Percentiles rank a stretch among this genome's conserved stretches.
Evolutionary conservation across 2,113 vertebrate species (phyloP).

Genomic region (Nansenia antarctica): DNA sequence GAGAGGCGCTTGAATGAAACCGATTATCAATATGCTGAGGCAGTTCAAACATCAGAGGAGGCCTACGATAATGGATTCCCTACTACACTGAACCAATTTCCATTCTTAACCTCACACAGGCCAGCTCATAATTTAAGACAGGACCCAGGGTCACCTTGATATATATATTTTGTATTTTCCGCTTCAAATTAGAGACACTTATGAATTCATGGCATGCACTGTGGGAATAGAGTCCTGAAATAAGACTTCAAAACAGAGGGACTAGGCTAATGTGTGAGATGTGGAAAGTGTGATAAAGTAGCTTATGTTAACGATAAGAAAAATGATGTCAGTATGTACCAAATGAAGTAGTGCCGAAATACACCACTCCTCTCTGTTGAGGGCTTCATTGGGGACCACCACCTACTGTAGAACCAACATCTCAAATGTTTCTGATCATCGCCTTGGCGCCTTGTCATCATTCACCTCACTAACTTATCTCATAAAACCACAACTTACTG

Average conservation of each 20-base stretch:
- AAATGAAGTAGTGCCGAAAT: too few relatives aligned
- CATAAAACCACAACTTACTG: too few relatives aligned
- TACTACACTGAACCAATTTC: slow-evolving; percentile 65
- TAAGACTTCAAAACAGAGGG: slow-evolving; percentile 26
- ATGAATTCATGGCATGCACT: slow-evolving; percentile 64
- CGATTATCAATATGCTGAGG: slow-evolving; percentile 69
- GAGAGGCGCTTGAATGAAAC: slow-evolving; percentile 67
- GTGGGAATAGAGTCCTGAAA: slow-evolving; percentile 23
- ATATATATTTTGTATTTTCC: slow-evolving; percentile 1
- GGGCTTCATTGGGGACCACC: too few relatives aligned
- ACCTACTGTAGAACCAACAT: too few relatives aligned
- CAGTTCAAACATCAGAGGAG: slow-evolving; percentile 48
- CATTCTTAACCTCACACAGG: slow-evolving; percentile 64
- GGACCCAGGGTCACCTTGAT: slow-evolving; percentile 64
- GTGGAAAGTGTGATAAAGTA: background rate
- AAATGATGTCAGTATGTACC: too few relatives aligned
- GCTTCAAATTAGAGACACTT: slow-evolving; percentile 58
- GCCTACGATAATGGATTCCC: slow-evolving; percentile 65
- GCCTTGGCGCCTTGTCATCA: too few relatives aligned
- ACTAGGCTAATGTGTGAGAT: background rate
- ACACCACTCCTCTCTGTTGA: too few relatives aligned
- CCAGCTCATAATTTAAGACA: slow-evolving; percentile 60
- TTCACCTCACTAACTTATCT: too few relatives aligned
- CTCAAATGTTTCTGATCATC: too few relatives aligned
- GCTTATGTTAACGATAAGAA: too few relatives aligned